Evolutionary conservation across 2,797 vertebrate species (phyloP).

Genomic region (Chloroceryle amazona): DNA sequence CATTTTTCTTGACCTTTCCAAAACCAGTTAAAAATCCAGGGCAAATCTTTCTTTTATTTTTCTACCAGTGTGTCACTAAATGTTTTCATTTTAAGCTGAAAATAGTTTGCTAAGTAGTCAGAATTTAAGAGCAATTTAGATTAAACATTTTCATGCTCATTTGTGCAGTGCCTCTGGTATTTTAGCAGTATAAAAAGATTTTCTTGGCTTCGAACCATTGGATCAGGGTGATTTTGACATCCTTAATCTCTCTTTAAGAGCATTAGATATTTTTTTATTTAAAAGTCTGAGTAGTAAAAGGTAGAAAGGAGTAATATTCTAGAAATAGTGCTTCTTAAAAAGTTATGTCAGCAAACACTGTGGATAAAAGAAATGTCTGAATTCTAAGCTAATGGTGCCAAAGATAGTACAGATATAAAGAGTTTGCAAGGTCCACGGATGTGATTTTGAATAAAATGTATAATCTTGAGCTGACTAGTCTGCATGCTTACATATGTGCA

Average conservation of each 20-base stretch:
- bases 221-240: slow-evolving; percentile 68
- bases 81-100: slow-evolving; percentile 67
- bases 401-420: not conserved
- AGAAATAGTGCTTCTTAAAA: slow-evolving; percentile 31
- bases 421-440: not conserved
- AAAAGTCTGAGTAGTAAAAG: slow-evolving; percentile 62
- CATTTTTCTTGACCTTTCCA: not conserved
- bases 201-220: slow-evolving; percentile 61
- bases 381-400: slow-evolving; percentile 19
- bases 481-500: not conserved
- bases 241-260: slow-evolving; percentile 70
- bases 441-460: not conserved
- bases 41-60: not conserved
- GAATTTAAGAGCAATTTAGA: slow-evolving; percentile 73
- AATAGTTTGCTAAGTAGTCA: slow-evolving; percentile 73
- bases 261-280: slow-evolving; percentile 60
- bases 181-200: slow-evolving; percentile 76
- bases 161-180: slow-evolving; percentile 68
- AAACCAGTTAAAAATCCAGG: not conserved
- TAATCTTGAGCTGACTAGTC: not conserved
- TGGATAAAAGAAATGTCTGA: slow-evolving; percentile 2
- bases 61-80: not conserved
- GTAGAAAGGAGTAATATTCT: slow-evolving; percentile 61
- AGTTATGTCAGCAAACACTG: slow-evolving; percentile 34
- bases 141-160: slow-evolving; percentile 75